Evolutionary conservation across 2,888 invertebrate genomes (phyloP).

Genomic region (Pandemis cinnamomeana): DNA sequence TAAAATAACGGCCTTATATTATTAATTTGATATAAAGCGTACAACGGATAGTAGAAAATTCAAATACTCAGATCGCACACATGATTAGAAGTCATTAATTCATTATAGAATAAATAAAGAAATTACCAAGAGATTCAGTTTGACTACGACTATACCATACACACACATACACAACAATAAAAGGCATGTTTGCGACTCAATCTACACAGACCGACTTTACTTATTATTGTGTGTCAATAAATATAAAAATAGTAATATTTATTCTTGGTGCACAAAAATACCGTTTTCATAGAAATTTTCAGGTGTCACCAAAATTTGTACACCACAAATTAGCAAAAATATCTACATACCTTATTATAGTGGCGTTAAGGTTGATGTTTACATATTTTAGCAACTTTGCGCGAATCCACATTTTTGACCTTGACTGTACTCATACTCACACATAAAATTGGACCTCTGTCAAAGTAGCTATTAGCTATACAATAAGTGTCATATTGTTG

Average conservation of each 20-base stretch:
- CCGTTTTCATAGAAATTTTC: no score
- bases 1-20: not conserved
- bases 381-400: no score
- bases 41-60: not conserved
- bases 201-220: conserved; percentile 48
- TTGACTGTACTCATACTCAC: no score
- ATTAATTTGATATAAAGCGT: not conserved
- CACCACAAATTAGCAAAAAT: no score
- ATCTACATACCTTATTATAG: no score
- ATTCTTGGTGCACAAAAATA: no score
- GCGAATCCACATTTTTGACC: no score
- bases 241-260: not conserved
- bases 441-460: no score
- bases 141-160: conserved; percentile 57
- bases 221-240: conserved; percentile 56
- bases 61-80: conserved; percentile 20
- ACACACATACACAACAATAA: conserved; percentile 67
- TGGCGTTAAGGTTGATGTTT: no score
- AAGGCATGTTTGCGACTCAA: conserved; percentile 71
- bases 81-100: conserved; percentile 21
- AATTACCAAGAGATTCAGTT: conserved; percentile 62
- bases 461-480: no score
- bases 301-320: no score
- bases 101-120: conserved; percentile 50
- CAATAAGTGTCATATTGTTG: no score